Base-by-base conservation (phyloP, 92 coral and sea anemone species). In the Heteractis magnifica region DNA sequence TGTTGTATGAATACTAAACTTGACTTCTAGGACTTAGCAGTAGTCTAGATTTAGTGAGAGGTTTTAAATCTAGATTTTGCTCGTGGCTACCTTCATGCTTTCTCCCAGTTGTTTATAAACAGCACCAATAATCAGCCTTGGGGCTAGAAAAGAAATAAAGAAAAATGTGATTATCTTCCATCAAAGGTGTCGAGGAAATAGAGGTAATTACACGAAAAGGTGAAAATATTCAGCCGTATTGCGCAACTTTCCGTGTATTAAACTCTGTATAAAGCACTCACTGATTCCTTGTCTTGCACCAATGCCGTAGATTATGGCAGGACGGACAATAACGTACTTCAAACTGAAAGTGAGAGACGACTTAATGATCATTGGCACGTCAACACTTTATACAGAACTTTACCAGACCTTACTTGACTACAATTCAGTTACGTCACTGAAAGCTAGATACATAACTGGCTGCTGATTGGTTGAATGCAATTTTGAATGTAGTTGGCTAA, bases 51-150 rank as follows among this genome's bases (percentile, higher is more conserved):
- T 26, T 26, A 26, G 34, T 26, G 0, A 26, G 34, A 26, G 44
- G 44, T 34, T 34, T 34, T 34, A 34, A 34, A 34, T 34, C 44
- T 34, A 34, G 44, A 34, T 34, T 34, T 34, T 34, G 44, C 44
- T 34, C 44, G 44, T 34, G 44, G 44, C 44, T 85, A 95, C 98
- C 93, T 94, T 92, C 98, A 95, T 95, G 72, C 86, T 86, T 85
- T 95, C 98, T 49, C 84, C 88, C 59, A 95, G 84, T 75, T 95
- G 98, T 71, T 94, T 95, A 80, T 95, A 95, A 19, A 95, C 98
- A 50, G 98, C 98, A 59, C 98, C 98, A 75, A 95, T 90, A 51
- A 95, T 95, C 23, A 95, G 88, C 60, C 98, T 86, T 74, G 98
- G 98, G 9, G 90, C 98, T 95, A 84, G 16, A 84, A 76, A 53